These are phyloP conservation scores for Phyto melanocephala DNA, from an alignment of 2,888 invertebrate species.

Conservation along the genomic window DNA sequence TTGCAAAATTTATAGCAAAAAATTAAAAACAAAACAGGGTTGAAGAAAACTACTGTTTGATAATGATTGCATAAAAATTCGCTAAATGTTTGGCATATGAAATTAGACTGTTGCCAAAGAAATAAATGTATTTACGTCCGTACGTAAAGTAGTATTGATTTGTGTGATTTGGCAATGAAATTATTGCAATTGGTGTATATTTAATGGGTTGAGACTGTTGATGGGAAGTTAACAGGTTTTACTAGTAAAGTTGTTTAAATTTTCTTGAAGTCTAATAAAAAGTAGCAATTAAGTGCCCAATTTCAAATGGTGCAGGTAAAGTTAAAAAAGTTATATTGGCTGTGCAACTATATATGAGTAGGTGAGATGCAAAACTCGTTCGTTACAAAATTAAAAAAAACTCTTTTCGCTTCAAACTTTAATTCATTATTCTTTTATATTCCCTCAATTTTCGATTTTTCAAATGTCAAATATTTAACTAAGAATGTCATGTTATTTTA, in stretches of 20 bases:
- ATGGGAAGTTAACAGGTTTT: slow-evolving; percentile 6
- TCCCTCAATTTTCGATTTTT: too few species aligned
- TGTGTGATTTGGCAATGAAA: slow-evolving; percentile 21
- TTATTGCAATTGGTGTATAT: neutral
- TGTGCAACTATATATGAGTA: too few species aligned
- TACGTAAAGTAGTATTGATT: neutral
- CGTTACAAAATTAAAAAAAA: too few species aligned
- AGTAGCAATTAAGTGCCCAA: neutral
- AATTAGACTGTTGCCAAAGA: neutral
- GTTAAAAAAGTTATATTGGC: too few species aligned
- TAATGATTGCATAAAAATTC: slow-evolving; percentile 36
- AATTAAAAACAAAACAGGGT: slow-evolving; percentile 8
- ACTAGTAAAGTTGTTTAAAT: neutral
- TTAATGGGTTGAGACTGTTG: neutral
- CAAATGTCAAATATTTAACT: too few species aligned
- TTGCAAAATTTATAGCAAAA: slow-evolving; percentile 1
- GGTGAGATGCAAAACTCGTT: too few species aligned
- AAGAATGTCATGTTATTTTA: too few species aligned
- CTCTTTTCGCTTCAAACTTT: too few species aligned
- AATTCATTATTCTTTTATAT: too few species aligned
- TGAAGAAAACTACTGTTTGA: slow-evolving; percentile 45
- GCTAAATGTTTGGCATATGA: slow-evolving; percentile 19
- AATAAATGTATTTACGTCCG: too few species aligned
- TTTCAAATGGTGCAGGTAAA: neutral
- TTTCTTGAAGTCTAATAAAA: neutral